Percentiles rank a stretch among this genome's conserved stretches.
These are phyloP conservation scores for Procambarus clarkii DNA, from an alignment of 1,140 invertebrate species.

Conservation along the genomic window DNA sequence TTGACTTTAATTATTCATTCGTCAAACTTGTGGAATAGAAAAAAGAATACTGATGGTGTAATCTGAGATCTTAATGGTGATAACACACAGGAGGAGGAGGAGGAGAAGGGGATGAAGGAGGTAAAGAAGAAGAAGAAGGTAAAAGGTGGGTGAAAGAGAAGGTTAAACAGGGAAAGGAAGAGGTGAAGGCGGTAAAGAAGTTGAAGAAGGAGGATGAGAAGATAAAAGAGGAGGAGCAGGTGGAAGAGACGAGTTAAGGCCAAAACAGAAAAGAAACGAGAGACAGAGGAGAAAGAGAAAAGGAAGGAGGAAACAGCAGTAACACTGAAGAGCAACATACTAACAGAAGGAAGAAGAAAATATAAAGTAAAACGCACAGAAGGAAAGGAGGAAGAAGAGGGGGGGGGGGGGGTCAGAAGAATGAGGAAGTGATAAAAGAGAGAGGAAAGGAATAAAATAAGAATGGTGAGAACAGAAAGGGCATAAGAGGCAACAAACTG, in stretches of 20 bases:
- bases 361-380: background rate
- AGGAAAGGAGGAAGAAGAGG: background rate
- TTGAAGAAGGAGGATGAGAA: background rate
- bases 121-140: too few relatives aligned
- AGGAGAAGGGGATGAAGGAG: background rate
- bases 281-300: too few relatives aligned
- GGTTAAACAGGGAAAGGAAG: background rate
- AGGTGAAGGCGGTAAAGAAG: too few relatives aligned
- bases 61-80: background rate
- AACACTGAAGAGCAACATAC: too few relatives aligned
- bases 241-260: background rate
- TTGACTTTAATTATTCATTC: background rate
- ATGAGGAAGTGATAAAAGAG: background rate
- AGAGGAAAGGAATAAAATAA: background rate
- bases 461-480: background rate
- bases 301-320: too few relatives aligned
- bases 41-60: background rate
- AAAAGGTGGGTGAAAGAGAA: background rate
- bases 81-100: background rate
- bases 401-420: background rate
- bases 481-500: too few relatives aligned
- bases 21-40: background rate
- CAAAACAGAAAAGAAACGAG: too few relatives aligned
- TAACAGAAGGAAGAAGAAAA: too few relatives aligned
- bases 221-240: background rate